Base-by-base conservation (phyloP, 53 echinoderm and acorn worm species). In the Hippasteria phrygiana region DNA sequence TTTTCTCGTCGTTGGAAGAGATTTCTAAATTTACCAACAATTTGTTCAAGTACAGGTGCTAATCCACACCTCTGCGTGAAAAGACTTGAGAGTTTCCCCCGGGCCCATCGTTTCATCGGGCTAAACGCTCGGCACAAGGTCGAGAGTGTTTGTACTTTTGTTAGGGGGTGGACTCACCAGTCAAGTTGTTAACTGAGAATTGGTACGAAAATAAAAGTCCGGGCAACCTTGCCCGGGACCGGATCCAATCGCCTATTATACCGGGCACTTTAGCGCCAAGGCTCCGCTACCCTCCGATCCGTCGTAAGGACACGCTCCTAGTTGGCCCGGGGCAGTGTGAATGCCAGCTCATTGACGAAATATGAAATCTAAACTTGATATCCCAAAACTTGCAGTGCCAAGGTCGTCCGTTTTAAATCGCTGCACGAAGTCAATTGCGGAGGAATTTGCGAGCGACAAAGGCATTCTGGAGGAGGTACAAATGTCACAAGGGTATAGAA, bases 21-120 rank as follows among this genome's bases (percentile, higher is more conserved):
- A 38, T 43, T 32, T 82, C 82, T 28, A 82, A 82, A 82, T 82
- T 82, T 82, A 66, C 42, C 82, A 65, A 82, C 82, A 82, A 82
- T 82, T 82, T 82, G 82, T 64, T 65, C 82, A 65, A 82, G 82
- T 82, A 64, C 82, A 82, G 82, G 65, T 82, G 82, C 82, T 82
- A 82, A 82, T 82, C 82, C 66, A 16, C 6, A 42, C 43, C 82
- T 27, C 82, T 66, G 82, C 82, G 82, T 66, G 64, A 82, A 66
- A 82, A 63, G 33, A 42, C 41, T 62, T 62, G 64, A 43, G 43
- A 24, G 64, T 31, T n/a, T 82, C 66, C 82, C 82, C 42, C 45
- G 82, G 82, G 82, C 41, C 26, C 16, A 80, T 80, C 62, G 43
- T 63, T 34, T 82, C 64, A 66, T 64, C 82, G 66, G 82, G 65